A percentile compares a stretch with the other conserved stretches of the same genome.
Conservation (phyloP, 2,888 invertebrate species). For the Cecidostiba fungosa region DNA sequence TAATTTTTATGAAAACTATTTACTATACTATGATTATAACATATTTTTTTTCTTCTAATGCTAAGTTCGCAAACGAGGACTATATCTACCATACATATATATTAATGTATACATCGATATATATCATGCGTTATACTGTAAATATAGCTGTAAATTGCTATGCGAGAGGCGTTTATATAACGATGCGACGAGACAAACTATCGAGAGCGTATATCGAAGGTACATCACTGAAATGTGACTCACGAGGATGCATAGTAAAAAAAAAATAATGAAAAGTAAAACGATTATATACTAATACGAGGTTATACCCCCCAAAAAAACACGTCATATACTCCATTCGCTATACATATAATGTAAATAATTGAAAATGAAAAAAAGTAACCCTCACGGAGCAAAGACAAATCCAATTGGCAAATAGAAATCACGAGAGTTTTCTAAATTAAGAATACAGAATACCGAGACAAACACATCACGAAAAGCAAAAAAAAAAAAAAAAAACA, state of each 20-base stretch:
- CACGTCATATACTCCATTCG: not conserved
- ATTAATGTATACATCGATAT: not conserved
- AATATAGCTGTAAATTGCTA: constrained; percentile 49
- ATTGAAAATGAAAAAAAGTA: not conserved
- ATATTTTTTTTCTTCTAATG: constrained; percentile 2
- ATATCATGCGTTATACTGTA: not conserved
- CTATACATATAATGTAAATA: not conserved
- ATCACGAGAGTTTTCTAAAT: constrained; percentile 19
- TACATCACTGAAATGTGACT: constrained; percentile 8
- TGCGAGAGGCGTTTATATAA: constrained; percentile 15
- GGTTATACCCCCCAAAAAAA: not conserved
- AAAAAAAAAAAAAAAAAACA: not conserved
- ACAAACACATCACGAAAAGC: not conserved
- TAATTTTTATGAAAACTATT: not conserved
- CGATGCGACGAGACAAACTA: constrained; percentile 29
- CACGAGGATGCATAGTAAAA: not conserved
- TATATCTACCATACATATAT: not conserved
- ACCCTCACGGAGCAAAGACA: not conserved
- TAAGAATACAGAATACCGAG: not conserved
- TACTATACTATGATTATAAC: not conserved
- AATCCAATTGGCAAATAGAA: constrained; percentile 51
- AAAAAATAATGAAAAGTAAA: not conserved
- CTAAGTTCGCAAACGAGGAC: not conserved
- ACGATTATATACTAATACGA: not conserved
- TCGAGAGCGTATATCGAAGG: constrained; percentile 7